phyloP scores from a whole-genome alignment of 2,797 vertebrate genomes.

The Sylvilagus floridanus region DNA sequence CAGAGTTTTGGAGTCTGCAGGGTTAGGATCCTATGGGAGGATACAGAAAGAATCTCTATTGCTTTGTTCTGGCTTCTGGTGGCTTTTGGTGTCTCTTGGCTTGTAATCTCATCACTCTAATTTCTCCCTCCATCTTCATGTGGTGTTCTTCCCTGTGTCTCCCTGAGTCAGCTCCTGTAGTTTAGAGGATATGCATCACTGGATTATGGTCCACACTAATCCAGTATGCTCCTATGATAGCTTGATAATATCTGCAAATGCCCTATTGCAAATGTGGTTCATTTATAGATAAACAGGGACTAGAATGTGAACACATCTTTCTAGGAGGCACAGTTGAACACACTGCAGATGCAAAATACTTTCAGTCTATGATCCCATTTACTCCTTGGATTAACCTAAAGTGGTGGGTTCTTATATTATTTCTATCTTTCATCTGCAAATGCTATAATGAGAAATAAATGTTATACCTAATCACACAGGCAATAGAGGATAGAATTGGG shows the following conservation, averaged over 20 bases:
- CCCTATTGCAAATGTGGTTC: neutral
- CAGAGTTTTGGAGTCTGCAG: too few species aligned
- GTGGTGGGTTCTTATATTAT: neutral
- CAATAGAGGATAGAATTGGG: neutral
- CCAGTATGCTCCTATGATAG: neutral
- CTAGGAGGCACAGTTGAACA: neutral
- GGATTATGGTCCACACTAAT: neutral
- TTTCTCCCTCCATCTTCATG: neutral
- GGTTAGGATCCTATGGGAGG: too few species aligned
- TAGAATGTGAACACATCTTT: neutral
- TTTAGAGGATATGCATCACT: neutral
- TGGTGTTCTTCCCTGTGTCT: neutral
- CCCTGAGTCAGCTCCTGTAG: neutral
- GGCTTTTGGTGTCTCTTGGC: neutral
- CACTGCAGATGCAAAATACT: neutral
- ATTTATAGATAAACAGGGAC: neutral
- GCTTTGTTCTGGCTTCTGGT: accelerated
- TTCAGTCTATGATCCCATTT: neutral
- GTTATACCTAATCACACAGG: neutral
- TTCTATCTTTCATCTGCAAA: neutral
- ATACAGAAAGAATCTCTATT: neutral
- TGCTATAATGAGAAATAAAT: neutral
- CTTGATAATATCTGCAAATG: neutral
- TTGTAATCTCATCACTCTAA: neutral
- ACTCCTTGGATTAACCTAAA: neutral